Evolutionary conservation across 2,797 vertebrate genomes (phyloP).

Genomic region (Sarcoramphus papa): DNA sequence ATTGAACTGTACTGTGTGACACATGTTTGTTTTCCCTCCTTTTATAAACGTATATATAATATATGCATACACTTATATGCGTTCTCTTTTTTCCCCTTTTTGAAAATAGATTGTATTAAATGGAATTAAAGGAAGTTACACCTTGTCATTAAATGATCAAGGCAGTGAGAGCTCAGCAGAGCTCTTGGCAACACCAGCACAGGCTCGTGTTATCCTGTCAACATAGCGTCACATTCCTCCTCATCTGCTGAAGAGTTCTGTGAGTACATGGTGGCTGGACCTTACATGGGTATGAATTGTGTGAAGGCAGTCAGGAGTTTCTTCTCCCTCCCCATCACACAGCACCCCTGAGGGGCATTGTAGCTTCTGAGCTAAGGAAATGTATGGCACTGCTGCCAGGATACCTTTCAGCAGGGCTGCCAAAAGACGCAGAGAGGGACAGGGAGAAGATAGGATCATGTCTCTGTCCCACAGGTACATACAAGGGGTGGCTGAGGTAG

Average conservation of each 20-base stretch:
- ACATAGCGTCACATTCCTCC: fast-evolving
- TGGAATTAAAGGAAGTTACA: neutral
- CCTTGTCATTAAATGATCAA: neutral
- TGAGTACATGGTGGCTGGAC: neutral
- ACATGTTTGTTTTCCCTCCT: neutral
- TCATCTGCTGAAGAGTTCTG: neutral
- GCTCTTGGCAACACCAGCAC: neutral
- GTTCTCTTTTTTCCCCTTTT: neutral
- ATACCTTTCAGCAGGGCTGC: neutral
- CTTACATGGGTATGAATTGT: neutral
- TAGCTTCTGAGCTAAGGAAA: neutral
- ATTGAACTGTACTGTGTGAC: neutral
- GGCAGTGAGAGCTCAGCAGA: neutral
- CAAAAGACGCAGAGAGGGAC: neutral
- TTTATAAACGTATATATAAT: neutral
- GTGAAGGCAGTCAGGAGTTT: neutral
- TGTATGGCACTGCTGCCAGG: neutral
- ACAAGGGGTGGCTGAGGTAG: neutral
- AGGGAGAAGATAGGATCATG: neutral
- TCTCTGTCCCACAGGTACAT: neutral
- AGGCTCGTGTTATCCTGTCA: neutral
- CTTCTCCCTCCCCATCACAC: neutral
- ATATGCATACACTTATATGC: neutral
- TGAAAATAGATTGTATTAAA: neutral
- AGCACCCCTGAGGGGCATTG: neutral